phyloP scores from a whole-genome alignment of 2,797 vertebrate species.

The Anguilla marmorata region DNA sequence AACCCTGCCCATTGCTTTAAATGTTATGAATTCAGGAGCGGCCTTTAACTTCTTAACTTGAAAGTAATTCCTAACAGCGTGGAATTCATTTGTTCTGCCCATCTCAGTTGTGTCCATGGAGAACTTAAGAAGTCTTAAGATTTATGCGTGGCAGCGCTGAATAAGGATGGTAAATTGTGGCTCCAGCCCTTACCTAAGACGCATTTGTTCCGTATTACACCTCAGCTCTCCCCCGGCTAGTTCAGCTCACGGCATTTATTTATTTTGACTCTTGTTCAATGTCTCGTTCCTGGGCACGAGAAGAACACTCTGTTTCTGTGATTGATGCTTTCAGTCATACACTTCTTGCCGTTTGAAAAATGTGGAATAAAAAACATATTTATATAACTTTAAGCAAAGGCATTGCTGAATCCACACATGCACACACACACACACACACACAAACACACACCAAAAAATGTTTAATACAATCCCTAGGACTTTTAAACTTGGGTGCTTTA shows the following conservation, averaged over 20 bases:
- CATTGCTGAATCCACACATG: not conserved
- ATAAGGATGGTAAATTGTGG: not conserved
- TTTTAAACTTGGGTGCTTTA: not conserved
- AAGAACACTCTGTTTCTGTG: not conserved
- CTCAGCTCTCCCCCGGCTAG: not conserved
- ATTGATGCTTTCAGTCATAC: not conserved
- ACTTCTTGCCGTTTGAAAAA: not conserved
- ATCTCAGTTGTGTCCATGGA: too few species aligned
- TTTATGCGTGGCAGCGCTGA: not conserved
- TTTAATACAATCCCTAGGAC: not conserved
- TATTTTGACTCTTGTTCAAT: not conserved
- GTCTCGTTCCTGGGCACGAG: not conserved
- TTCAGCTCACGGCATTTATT: not conserved
- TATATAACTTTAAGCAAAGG: not conserved
- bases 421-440: not conserved
- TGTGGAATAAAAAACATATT: not conserved
- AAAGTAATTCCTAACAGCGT: not conserved
- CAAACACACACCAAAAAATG: not conserved
- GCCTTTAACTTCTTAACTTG: not conserved
- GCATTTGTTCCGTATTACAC: not conserved
- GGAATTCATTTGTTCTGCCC: not conserved
- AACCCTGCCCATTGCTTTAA: not conserved
- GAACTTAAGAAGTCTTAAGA: not conserved
- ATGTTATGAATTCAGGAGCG: conserved; percentile 19
- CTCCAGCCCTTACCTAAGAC: not conserved